Percentiles rank a stretch among this genome's conserved stretches.
phyloP scores from a whole-genome alignment of 2,888 invertebrate genomes.

The Cancer borealis region DNA sequence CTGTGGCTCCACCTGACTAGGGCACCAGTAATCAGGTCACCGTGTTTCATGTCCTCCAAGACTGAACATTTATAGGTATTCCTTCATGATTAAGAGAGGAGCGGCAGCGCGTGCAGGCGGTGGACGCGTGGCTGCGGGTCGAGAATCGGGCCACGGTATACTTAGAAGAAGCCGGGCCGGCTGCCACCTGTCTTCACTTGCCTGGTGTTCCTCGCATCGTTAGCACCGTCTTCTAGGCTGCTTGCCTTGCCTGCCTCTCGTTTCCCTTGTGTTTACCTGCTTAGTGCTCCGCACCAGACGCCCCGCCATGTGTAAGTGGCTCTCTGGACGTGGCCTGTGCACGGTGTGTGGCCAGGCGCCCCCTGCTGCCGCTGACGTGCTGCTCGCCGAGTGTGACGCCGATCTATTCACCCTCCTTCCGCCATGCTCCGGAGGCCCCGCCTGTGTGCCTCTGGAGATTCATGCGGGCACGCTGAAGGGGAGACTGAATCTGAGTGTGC shows the following conservation, averaged over 20 bases:
- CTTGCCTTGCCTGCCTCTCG: conserved; percentile 26
- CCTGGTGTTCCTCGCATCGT: conserved; percentile 33
- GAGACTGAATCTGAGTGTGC: not conserved
- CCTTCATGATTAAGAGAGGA: not conserved
- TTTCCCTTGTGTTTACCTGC: not conserved
- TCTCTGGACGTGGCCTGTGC: conserved; percentile 49
- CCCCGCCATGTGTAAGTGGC: conserved; percentile 55
- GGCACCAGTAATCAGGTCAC: conserved; percentile 48
- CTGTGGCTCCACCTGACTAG: not conserved
- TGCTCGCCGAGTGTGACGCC: not conserved
- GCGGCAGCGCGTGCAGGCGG: conserved; percentile 10
- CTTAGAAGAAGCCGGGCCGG: conserved; percentile 51
- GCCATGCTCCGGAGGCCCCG: not conserved
- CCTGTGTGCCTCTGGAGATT: not conserved
- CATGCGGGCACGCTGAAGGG: not conserved
- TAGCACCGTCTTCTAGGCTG: not conserved
- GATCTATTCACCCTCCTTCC: not conserved
- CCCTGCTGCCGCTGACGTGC: not conserved
- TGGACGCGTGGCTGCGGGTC: not conserved
- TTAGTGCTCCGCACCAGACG: not conserved
- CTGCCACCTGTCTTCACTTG: conserved; percentile 53
- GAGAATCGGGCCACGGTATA: conserved; percentile 57
- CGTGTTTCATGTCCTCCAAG: not conserved
- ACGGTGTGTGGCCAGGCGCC: conserved; percentile 53
- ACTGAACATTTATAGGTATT: not conserved